Evolutionary conservation across 2,888 invertebrate species (phyloP).

Genomic region (Helicoverpa assulta): DNA sequence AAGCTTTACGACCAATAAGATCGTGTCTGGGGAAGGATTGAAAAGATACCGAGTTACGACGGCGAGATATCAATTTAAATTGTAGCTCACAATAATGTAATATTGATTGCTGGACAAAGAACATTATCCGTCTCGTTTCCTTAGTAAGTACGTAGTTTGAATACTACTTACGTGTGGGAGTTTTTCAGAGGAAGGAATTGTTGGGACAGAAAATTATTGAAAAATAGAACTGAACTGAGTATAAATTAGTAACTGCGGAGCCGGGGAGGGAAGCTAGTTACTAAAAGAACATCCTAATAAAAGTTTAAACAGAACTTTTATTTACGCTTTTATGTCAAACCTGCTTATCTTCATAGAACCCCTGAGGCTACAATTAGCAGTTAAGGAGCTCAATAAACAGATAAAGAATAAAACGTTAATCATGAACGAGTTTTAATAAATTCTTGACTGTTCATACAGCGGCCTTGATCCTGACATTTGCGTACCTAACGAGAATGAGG

Average conservation of each 20-base stretch:
- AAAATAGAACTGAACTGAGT: no score
- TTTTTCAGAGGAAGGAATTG: no score
- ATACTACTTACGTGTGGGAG: background rate
- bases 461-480: constrained; percentile 87
- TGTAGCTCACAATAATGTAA: constrained; percentile 32
- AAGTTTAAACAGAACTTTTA: no score
- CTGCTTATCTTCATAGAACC: background rate
- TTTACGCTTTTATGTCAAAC: no score
- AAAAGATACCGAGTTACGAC: constrained; percentile 30
- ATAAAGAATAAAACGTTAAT: constrained; percentile 5
- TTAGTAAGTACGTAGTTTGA: constrained; percentile 2
- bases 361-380: background rate
- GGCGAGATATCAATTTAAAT: constrained; percentile 25
- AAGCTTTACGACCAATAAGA: constrained; percentile 27
- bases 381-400: constrained; percentile 1
- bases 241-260: no score
- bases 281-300: no score
- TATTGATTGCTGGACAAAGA: constrained; percentile 44
- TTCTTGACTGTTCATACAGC: constrained; percentile 61
- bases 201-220: no score
- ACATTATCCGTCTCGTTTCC: constrained; percentile 26
- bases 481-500: constrained; percentile 75
- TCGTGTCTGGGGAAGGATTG: constrained; percentile 13
- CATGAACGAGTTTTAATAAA: constrained; percentile 39
- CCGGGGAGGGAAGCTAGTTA: no score